Evolutionary conservation across 1,140 invertebrate genomes (phyloP).

Genomic region (Mamestra configurata): DNA sequence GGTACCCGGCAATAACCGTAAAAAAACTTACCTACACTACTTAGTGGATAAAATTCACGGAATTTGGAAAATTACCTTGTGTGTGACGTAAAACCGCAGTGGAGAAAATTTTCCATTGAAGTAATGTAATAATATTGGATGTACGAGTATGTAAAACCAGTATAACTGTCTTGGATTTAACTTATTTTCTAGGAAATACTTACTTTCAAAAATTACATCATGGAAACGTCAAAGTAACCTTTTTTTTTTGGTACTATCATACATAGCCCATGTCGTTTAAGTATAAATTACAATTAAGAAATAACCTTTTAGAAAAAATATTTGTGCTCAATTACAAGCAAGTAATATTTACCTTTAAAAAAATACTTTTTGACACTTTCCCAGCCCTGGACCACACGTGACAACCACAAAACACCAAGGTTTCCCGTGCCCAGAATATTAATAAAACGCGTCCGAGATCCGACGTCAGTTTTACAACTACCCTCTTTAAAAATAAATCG

Average conservation of each 20-base stretch:
- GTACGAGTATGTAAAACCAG: too few species aligned
- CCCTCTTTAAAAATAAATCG: constrained; percentile 37
- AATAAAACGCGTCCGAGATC: background rate
- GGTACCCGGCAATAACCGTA: constrained; percentile 14
- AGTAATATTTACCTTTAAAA: too few species aligned
- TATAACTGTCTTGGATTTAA: too few species aligned
- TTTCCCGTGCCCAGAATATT: background rate
- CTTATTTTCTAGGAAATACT: too few species aligned
- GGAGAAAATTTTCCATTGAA: background rate
- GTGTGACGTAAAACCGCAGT: background rate
- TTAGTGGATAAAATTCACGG: background rate
- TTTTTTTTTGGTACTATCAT: too few species aligned
- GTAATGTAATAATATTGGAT: too few species aligned
- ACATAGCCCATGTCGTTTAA: too few species aligned
- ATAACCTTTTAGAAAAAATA: too few species aligned
- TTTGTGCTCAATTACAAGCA: too few species aligned
- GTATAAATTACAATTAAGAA: too few species aligned
- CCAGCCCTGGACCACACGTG: background rate
- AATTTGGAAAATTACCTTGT: constrained; percentile 6
- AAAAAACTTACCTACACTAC: constrained; percentile 29
- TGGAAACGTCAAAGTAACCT: too few species aligned
- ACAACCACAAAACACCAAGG: background rate
- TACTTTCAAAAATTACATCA: too few species aligned
- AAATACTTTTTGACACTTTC: background rate
- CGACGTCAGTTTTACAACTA: constrained; percentile 13